Base-by-base conservation (phyloP, 1,140 invertebrate species). In the Ceratitis capitata region DNA sequence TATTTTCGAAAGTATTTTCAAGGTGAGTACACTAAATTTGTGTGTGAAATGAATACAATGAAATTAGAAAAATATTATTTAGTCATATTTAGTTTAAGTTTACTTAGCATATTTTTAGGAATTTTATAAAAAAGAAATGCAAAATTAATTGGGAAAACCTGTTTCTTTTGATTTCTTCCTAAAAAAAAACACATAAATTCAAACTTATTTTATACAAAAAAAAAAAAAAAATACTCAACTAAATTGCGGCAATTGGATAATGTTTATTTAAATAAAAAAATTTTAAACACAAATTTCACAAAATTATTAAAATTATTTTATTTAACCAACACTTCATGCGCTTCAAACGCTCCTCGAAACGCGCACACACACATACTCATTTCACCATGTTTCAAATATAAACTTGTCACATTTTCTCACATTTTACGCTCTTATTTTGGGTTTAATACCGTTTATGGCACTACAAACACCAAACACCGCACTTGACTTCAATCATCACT, bases 1-100 rank as follows among this genome's bases (percentile, higher is more conserved):
- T 97, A 85, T 97, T 97, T 93, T 97, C 96, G 88, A 97, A 97
- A 94, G 96, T 97, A 86, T 97, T 97, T 91, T 97, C 96, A 90
- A 97, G 96, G 96, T 97, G 93, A 92, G 92, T 47, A n/a, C 7
- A 5, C 6, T 10, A 29, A 3, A 12, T 14, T 14, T 29, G 23
- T 14, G 29, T 23, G 26, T n/a, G 9, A 7, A 64, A 64, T 35
- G 32, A 10, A n/a, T 56, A n/a, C 23, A 56, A 19, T 6, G 51
- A n/a, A n/a, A 23, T 7, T 56, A 7, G 5, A 56, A 56, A 23
- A n/a, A n/a, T n/a, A n/a, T n/a, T n/a, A n/a, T 83, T 83, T 58
- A 39, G 64, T 85, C 32, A 12, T 45, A 51, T 78, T 23, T 3
- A 6, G 9, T 49, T 39, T 78, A 39, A 78, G 47, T 78, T 83